Base-by-base conservation (phyloP, 2,888 invertebrate genomes). In the Habroteleia sp. region DNA sequence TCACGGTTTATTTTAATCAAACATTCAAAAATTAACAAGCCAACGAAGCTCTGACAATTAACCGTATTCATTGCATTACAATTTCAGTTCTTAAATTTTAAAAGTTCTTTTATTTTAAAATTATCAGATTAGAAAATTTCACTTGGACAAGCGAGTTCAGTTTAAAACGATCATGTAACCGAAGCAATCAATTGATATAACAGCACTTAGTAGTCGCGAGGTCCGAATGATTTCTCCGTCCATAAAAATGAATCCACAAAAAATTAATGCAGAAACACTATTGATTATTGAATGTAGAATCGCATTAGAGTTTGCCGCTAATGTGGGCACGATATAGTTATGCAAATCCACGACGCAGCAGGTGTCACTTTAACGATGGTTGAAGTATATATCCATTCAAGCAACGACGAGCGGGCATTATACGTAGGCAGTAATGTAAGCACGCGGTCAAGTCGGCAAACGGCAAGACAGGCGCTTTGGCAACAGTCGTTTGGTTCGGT, bases 271-370 rank as follows among this genome's bases (percentile, higher is more conserved):
- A 60, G 27, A 65, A 42, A 58, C 25, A 29, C 29, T 71, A 62
- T 46, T 62, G 71, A 54, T 71, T 46, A 54, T 54, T 52, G 42
- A 56, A 46, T 56, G 54, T 31, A 33, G 42, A 63, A 56, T 56
- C 42, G 46, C 41, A 54, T 62, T 54, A 54, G 52, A 41, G 41
- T 62, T 13, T 42, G 62, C 82, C 76, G 82, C 82, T 80, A 79
- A 78, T 78, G 78, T 80, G 82, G 81, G 80, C 79, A 79, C 79
- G 80, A 80, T 79, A 79, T 79, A 81, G 81, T 85, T 85, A 85
- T 85, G 86, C 84, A 86, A 86, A 86, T 86, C 81, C 73, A 65
- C 79, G 79, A 82, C 86, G 74, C 86, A 86, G 85, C 85, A 82
- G 85, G 85, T 81, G 83, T 84, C 83, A 81, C 80, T 85, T 84